These are phyloP conservation scores for Trisateles emortualis DNA, from an alignment of 2,888 invertebrate species.

Conservation along the genomic window DNA sequence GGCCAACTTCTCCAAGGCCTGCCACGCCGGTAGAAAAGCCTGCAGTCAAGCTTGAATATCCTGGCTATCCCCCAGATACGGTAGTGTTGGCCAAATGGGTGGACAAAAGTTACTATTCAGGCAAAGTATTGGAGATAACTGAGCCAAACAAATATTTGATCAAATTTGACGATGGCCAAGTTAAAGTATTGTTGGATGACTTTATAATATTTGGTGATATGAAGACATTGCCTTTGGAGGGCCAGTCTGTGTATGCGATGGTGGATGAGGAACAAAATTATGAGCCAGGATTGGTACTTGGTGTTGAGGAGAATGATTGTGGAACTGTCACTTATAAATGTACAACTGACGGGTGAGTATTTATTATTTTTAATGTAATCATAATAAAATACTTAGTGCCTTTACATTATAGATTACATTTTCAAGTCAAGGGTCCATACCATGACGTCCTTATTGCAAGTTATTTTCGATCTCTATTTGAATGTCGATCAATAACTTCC, in stretches of 20 bases:
- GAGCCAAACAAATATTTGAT: constrained; percentile 88
- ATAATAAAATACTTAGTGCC: too few relatives aligned
- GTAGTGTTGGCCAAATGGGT: constrained; percentile 90
- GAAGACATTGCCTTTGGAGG: constrained; percentile 81
- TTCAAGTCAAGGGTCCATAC: too few relatives aligned
- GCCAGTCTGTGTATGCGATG: constrained; percentile 85
- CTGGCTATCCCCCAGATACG: constrained; percentile 75
- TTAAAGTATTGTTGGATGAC: constrained; percentile 86
- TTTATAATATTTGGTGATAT: constrained; percentile 87
- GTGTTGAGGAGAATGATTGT: constrained; percentile 75
- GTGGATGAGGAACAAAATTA: constrained; percentile 85
- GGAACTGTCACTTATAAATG: constrained; percentile 81
- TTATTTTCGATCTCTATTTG: too few relatives aligned
- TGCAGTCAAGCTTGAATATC: constrained; percentile 68
- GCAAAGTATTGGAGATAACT: constrained; percentile 85
- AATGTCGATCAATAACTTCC: too few relatives aligned
- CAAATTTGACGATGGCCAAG: constrained; percentile 88
- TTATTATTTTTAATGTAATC: background rate
- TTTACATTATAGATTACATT: too few relatives aligned
- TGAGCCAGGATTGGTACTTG: constrained; percentile 83
- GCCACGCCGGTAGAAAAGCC: constrained; percentile 78
- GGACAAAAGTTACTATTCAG: constrained; percentile 90
- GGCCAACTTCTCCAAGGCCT: constrained; percentile 77
- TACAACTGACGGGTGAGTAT: constrained; percentile 79
- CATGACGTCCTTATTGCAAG: too few relatives aligned